Conservation (phyloP, 1,140 invertebrate species). For the Bombus haemorrhoidalis region DNA sequence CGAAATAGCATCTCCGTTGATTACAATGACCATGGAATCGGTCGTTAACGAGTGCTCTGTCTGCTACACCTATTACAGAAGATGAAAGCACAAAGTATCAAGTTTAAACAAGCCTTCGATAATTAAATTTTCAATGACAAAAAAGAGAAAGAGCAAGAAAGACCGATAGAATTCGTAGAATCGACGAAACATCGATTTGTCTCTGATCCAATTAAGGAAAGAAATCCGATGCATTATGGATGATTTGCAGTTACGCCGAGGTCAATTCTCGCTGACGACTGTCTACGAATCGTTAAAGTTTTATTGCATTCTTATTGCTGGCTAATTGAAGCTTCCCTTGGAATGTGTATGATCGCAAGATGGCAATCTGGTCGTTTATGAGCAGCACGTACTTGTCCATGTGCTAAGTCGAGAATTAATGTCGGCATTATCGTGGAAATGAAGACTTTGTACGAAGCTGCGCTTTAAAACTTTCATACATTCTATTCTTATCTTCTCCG, state of each 20-base stretch:
- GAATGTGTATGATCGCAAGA: constrained; percentile 22
- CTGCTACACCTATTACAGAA: no score
- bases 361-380: constrained; percentile 37
- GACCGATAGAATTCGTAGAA: not conserved
- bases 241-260: not conserved
- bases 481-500: not conserved
- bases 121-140: not conserved
- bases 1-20: no score
- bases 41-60: no score
- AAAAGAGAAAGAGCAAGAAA: no score
- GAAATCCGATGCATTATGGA: constrained; percentile 20
- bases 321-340: constrained; percentile 32
- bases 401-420: constrained; percentile 19
- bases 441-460: constrained; percentile 22
- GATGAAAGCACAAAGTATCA: not conserved
- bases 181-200: not conserved
- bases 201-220: constrained; percentile 26
- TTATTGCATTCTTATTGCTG: constrained; percentile 31
- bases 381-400: constrained; percentile 12
- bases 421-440: constrained; percentile 17
- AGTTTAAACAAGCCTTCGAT: not conserved
- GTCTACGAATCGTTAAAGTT: constrained; percentile 24
- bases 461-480: constrained; percentile 1
- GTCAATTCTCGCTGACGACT: constrained; percentile 10
- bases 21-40: no score